Conservation (phyloP, 2,113 vertebrate species). For the Myanophis thanlyinensis region DNA sequence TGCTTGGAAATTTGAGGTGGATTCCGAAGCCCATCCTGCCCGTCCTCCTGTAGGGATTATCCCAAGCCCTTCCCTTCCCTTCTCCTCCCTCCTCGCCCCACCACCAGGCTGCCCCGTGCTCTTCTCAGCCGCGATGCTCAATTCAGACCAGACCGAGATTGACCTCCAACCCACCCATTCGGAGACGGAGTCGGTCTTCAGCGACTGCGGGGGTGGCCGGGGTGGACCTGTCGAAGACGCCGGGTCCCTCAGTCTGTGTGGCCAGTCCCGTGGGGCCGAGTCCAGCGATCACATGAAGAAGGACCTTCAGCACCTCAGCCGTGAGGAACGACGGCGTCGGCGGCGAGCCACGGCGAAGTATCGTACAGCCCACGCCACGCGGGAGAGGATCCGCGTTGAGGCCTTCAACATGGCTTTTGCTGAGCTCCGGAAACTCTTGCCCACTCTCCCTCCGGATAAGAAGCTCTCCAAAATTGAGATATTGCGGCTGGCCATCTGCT, state of each 20-base stretch:
- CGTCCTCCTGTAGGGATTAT: background rate
- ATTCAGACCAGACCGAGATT: constrained; percentile 70
- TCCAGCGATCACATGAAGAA: constrained; percentile 60
- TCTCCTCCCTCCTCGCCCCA: background rate
- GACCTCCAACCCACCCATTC: constrained; percentile 65
- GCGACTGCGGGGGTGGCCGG: constrained; percentile 58
- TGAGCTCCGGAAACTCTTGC: constrained; percentile 75
- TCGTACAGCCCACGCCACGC: constrained; percentile 77
- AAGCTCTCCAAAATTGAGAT: constrained; percentile 82
- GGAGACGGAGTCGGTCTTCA: constrained; percentile 67
- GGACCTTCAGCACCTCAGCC: constrained; percentile 71
- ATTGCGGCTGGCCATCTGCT: constrained; percentile 77
- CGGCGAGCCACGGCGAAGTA: constrained; percentile 76
- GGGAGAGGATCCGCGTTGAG: constrained; percentile 77
- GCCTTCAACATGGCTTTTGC: constrained; percentile 80
- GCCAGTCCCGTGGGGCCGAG: constrained; percentile 59
- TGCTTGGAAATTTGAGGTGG: background rate
- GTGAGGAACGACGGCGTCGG: constrained; percentile 71
- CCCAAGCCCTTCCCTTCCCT: background rate
- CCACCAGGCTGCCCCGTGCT: background rate
- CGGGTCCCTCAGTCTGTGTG: background rate
- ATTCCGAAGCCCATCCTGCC: background rate
- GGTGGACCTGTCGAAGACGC: background rate
- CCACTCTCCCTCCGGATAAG: constrained; percentile 77
- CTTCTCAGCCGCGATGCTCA: constrained; percentile 67